Evolutionary conservation across 2,888 invertebrate species (phyloP).

Genomic region (Trypoxylon attenuatum): DNA sequence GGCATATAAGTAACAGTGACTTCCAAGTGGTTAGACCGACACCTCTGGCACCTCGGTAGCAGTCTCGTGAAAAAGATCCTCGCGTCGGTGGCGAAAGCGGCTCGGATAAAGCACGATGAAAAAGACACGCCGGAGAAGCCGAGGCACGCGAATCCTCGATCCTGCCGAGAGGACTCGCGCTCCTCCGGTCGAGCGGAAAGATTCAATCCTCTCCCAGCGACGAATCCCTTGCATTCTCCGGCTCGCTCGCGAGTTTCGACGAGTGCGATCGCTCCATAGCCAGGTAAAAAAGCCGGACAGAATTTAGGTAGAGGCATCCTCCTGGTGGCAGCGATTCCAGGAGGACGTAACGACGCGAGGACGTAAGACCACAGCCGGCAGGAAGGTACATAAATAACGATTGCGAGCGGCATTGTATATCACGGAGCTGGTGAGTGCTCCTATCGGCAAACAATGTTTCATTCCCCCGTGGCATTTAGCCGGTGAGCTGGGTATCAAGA

Average conservation of each 20-base stretch:
- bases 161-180: slow-evolving; percentile 6
- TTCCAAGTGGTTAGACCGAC: no score
- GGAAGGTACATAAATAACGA: slow-evolving; percentile 39
- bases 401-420: slow-evolving; percentile 37
- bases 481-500: slow-evolving; percentile 57
- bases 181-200: slow-evolving; percentile 7
- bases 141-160: no score
- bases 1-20: no score
- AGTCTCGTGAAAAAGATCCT: neutral
- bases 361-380: neutral
- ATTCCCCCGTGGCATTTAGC: slow-evolving; percentile 56
- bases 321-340: slow-evolving; percentile 7
- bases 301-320: slow-evolving; percentile 27
- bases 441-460: slow-evolving; percentile 58
- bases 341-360: neutral
- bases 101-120: neutral
- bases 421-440: slow-evolving; percentile 14
- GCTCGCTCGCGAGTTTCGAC: slow-evolving; percentile 16
- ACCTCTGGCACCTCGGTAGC: no score
- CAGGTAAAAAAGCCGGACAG: slow-evolving; percentile 1
- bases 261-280: slow-evolving; percentile 9
- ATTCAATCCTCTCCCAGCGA: slow-evolving; percentile 20
- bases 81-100: neutral
- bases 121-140: neutral
- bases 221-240: slow-evolving; percentile 25